These are phyloP conservation scores for Sogatella furcifera DNA, from an alignment of 1,140 invertebrate genomes.

Conservation along the genomic window DNA sequence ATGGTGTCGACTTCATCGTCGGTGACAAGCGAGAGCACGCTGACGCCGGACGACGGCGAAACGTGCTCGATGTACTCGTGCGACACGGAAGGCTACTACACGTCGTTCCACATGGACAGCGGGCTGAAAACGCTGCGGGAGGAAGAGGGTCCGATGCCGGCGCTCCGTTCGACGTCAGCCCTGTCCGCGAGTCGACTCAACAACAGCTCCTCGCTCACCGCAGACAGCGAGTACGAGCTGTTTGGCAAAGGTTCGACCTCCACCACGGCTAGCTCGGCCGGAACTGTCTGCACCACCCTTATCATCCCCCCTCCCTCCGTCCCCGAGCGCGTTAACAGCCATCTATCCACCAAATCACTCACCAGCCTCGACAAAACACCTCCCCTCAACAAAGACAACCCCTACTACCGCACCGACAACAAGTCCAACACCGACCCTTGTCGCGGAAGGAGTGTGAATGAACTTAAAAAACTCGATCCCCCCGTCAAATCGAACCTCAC, in stretches of 20 bases:
- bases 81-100: slow-evolving; percentile 95
- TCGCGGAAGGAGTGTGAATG: slow-evolving; percentile 30
- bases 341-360: slow-evolving; percentile 17
- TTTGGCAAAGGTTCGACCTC: slow-evolving; percentile 75
- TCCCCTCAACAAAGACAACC: background rate
- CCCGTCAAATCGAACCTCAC: slow-evolving; percentile 18
- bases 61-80: slow-evolving; percentile 89
- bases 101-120: slow-evolving; percentile 92
- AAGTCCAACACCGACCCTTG: slow-evolving; percentile 18
- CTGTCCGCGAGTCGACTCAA: slow-evolving; percentile 35
- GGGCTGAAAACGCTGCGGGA: slow-evolving; percentile 77
- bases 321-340: slow-evolving; percentile 57
- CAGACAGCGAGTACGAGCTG: slow-evolving; percentile 79
- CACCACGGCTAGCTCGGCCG: slow-evolving; percentile 79
- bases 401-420: background rate
- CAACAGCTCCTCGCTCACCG: slow-evolving; percentile 33
- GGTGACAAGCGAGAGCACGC: slow-evolving; percentile 71
- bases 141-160: slow-evolving; percentile 55
- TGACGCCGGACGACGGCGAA: slow-evolving; percentile 80
- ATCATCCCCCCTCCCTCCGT: slow-evolving; percentile 42
- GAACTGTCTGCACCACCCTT: slow-evolving; percentile 73
- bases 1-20: slow-evolving; percentile 48
- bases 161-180: slow-evolving; percentile 47
- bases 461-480: slow-evolving; percentile 13
- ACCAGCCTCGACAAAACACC: slow-evolving; percentile 4